Base-by-base conservation (phyloP, 2,797 vertebrate genomes). In the Chiropotes sagulatus region DNA sequence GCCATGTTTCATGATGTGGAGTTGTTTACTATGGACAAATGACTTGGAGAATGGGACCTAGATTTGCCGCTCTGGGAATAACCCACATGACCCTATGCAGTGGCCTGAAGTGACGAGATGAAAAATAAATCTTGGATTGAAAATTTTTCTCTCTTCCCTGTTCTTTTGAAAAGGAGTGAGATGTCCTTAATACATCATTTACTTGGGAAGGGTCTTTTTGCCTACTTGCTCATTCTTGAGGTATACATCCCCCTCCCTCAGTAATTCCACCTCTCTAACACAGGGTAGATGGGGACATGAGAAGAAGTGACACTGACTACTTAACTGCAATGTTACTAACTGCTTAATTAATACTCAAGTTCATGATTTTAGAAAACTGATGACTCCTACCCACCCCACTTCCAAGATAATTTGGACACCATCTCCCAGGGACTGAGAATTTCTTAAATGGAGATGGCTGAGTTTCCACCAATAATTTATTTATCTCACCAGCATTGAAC, bases 341-440 rank as follows among this genome's bases (percentile, higher is more conserved):
- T 30, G 24, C 48, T 89, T 78, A 52, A 61, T n/a, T 93, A 86
- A 48, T 7, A 58, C 3, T 24, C 2, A 91, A 76, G 83, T 91
- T 86, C 33, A 67, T 80, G 54, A 88, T 82, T 94, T 86, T n/a
- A 76, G n/a, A 89, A 87, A 94, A 33, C 4, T 48, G 58, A 48
- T 92, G 19, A 75, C 11, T 85, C 14, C 70, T 0, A 36, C 12
- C 57, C 3, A 28, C 33, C 8, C 2, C 13, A 3, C 5, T 83
- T 61, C 6, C 19, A 79, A 75, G 48, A n/a, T 61, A 58, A 87
- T 76, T 89, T 93, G 72, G 8, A 22, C 70, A 73, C 4, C 10
- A 28, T 50, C 46, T 44, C 7, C 33, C 12, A 91, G 39, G 30
- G 13, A 89, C 6, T 39, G 12, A 61, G 20, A 54, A 7, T 58